Base-by-base conservation (phyloP, 2,797 vertebrate species). In the Gymnothorax javanicus region DNA sequence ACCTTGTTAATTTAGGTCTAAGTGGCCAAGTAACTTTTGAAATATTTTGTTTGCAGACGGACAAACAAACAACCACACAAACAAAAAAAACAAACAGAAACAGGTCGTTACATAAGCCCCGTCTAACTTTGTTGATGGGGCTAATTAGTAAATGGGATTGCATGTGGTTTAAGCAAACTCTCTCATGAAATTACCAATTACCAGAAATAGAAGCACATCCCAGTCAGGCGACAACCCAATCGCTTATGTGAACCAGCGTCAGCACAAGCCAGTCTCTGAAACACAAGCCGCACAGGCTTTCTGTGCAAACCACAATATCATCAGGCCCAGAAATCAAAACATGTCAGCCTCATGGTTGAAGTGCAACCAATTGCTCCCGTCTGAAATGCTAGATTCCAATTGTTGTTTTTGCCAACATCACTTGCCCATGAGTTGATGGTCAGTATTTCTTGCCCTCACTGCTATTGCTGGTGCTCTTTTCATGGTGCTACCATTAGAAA, bases 381-480 rank as follows among this genome's bases (percentile, higher is more conserved):
- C 87, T 84, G 15, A 77, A 77, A 77, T 17, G 33, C 73, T 17
- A 27, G 52, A 77, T 83, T 25, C 59, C 84, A 33, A 52, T 33
- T 54, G 79, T 33, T 64, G 52, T 58, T 43, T 73, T n/a, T 25
- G 64, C 52, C 75, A 90, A 87, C 90, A 89, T 92, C 88, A 91
- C 89, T 89, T 86, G 69, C 84, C 33, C 85, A 87, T 67, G 87
- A 81, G 82, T 25, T 25, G 84, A 83, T 86, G 81, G 86, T 85
- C 77, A 64, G 84, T 71, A 88, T 33, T 9, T 85, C 4, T 84
- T 43, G 33, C 33, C 33, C 59, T 3, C 57, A 83, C 85, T 86
- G 83, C 88, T 91, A 89, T 90, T 91, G 88, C 88, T 89, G 88
- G 89, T 89, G 87, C 91, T 92, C 90, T 92, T 77, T 50, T 93